Evolutionary conservation across 2,113 vertebrate species (phyloP), one percentile per base, ranked within the genome.

Genomic region (Oceanodroma tethys): DNA sequence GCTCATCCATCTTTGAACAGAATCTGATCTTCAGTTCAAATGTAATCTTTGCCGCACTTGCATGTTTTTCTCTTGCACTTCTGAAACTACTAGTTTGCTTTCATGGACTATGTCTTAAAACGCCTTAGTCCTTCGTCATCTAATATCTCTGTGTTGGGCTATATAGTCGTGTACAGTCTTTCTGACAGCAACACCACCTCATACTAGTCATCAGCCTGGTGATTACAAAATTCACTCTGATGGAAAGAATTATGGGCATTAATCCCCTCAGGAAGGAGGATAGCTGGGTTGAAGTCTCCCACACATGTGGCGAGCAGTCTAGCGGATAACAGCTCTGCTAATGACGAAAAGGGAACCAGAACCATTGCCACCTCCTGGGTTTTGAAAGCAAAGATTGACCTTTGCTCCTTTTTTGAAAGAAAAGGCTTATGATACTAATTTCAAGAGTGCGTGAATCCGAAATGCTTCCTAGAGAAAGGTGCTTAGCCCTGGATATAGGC

Each of bases 301-400:
- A 94, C 95, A 95, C 80, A 67, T 72, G 94, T 86, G 91, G 91
- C 4, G 94, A 95, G 81, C 86, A 73, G 83, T 89, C 75, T 90
- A 85, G 93, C n/a, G 38, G 68, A 78, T 92, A 96, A 97, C 91
- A 96, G 93, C 90, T 91, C 90, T 36, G 48, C 95, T 96, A 96
- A 96, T 72, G 84, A 95, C 22, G 5, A 87, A 96, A 93, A 86
- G 78, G 65, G 89, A 96, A 94, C 95, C 93, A 96, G 84, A 95
- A 97, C 93, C 91, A 72, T 58, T 38, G 48, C 93, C 93, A 67
- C 96, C 96, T 93, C 95, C 93, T 70, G 95, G 90, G 90, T 91
- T 96, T 96, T 91, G 96, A 96, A 96, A 96, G 95, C 95, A 91
- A 91, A 96, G 95, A 75, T 68, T 95, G 95, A 97, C 95, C 96